These are phyloP conservation scores for Thelaira solivaga DNA, from an alignment of 2,888 invertebrate species.

Conservation along the genomic window DNA sequence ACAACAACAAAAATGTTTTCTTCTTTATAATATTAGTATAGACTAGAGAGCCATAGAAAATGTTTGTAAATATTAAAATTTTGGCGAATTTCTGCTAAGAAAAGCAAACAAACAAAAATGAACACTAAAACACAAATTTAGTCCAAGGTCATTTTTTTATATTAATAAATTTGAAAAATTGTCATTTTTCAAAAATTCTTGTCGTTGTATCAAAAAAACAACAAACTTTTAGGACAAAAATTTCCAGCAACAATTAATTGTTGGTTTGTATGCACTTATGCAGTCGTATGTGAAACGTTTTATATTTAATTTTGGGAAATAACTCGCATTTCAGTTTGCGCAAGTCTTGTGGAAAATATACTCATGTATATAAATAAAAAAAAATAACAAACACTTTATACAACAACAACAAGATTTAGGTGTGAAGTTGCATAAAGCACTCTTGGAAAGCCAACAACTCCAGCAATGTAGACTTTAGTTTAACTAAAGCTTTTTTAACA, in stretches of 20 bases:
- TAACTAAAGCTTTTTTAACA: conserved; percentile 18
- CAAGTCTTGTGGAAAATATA: conserved; percentile 55
- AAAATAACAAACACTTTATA: background rate
- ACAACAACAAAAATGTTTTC: background rate
- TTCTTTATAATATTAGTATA: no score
- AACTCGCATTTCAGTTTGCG: conserved; percentile 49
- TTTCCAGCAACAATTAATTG: background rate
- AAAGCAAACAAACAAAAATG: no score
- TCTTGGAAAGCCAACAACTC: conserved; percentile 21
- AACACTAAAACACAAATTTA: conserved; percentile 25
- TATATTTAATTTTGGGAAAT: conserved; percentile 28
- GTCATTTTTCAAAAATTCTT: conserved; percentile 29
- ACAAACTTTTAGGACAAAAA: conserved; percentile 12
- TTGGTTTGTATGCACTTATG: background rate
- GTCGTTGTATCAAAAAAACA: conserved; percentile 7
- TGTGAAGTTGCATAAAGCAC: conserved; percentile 50
- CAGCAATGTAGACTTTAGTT: conserved; percentile 32
- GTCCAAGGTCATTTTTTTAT: conserved; percentile 56
- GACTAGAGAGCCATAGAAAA: no score
- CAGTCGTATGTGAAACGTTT: background rate
- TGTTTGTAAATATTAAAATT: conserved; percentile 5
- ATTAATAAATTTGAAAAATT: conserved; percentile 44
- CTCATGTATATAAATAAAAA: background rate
- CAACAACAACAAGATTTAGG: conserved; percentile 40
- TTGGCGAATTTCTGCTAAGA: background rate